A percentile compares a stretch with the other conserved stretches of the same genome.
These are phyloP conservation scores for Lethrus apterus DNA, from an alignment of 1,140 invertebrate species.

Conservation along the genomic window DNA sequence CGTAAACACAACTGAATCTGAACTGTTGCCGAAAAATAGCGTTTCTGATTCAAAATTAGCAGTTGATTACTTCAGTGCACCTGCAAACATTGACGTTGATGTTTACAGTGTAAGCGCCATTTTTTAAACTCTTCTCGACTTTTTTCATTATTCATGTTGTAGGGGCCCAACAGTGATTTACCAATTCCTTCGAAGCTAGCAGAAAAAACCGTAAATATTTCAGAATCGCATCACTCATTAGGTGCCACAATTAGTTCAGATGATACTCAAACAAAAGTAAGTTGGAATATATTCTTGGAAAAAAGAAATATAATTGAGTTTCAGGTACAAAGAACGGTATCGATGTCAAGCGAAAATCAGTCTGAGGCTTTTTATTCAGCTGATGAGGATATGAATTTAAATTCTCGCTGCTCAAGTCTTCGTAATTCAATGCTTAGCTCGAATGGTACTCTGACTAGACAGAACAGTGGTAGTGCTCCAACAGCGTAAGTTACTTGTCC, in stretches of 20 bases:
- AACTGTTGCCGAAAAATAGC: slow-evolving; percentile 54
- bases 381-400: slow-evolving; percentile 71
- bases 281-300: background rate
- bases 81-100: slow-evolving; percentile 16
- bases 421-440: slow-evolving; percentile 53
- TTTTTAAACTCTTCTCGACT: no score
- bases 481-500: slow-evolving; percentile 5
- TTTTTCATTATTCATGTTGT: slow-evolving; percentile 5
- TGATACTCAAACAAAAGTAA: slow-evolving; percentile 45
- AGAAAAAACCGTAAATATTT: slow-evolving; percentile 32
- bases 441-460: slow-evolving; percentile 41
- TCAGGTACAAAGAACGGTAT: slow-evolving; percentile 73
- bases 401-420: slow-evolving; percentile 53
- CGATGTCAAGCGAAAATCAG: slow-evolving; percentile 81
- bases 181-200: slow-evolving; percentile 14
- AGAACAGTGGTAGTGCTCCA: slow-evolving; percentile 39
- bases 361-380: slow-evolving; percentile 87
- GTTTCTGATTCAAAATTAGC: slow-evolving; percentile 76
- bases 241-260: slow-evolving; percentile 41
- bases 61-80: slow-evolving; percentile 48
- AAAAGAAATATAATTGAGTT: background rate
- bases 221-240: slow-evolving; percentile 48
- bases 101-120: slow-evolving; percentile 5
- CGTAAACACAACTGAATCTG: slow-evolving; percentile 46
- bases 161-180: slow-evolving; percentile 21